Base-by-base conservation (phyloP, 2,113 vertebrate species). In the Microcebus griseorufus region DNA sequence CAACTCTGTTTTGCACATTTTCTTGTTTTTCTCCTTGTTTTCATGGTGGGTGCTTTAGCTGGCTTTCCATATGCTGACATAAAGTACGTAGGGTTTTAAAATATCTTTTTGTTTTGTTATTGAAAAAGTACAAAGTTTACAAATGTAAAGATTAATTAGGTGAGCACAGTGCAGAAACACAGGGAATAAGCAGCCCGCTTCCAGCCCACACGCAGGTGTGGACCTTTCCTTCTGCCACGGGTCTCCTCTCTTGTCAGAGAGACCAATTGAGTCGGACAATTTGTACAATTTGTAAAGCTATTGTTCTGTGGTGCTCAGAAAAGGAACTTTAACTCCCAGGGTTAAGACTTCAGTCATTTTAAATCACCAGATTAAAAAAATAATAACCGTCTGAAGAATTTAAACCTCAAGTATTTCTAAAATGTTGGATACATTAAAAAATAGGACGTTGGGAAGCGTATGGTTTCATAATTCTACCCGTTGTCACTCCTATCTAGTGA, bases 351-450 rank as follows among this genome's bases (percentile, higher is more conserved):
- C 45, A 76, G 45, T 17, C 13, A 3, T 78, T 80, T 89, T 75
- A 93, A 80, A 67, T 72, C 48, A 90, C 69, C 55, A 79, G 45
- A 32, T 69, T 70, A 22, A 37, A 80, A 78, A n/a, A 42, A 62
- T 69, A 55, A 55, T 48, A 60, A 39, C 12, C 3, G 3, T 4
- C 34, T 34, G 32, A 88, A 84, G 39, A 72, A 88, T 55, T 29
- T 62, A 67, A 94, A 85, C 60, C 45, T 70, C 65, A 53, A 58
- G 32, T 55, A 91, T 88, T 97, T 91, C 81, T 85, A 88, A 94
- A 76, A 86, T 90, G 78, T 42, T 70, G 53, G 37, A 5, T 39
- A 39, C 6, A 32, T 81, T 69, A 65, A 25, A 80, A 92, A 55
- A 72, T 23, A 42, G 23, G 14, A 16, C 10, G 2, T 7, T 25